A percentile compares a stretch with the other conserved stretches of the same genome.
phyloP scores from a whole-genome alignment of 2,888 invertebrate species.

The Norana najaformis region DNA sequence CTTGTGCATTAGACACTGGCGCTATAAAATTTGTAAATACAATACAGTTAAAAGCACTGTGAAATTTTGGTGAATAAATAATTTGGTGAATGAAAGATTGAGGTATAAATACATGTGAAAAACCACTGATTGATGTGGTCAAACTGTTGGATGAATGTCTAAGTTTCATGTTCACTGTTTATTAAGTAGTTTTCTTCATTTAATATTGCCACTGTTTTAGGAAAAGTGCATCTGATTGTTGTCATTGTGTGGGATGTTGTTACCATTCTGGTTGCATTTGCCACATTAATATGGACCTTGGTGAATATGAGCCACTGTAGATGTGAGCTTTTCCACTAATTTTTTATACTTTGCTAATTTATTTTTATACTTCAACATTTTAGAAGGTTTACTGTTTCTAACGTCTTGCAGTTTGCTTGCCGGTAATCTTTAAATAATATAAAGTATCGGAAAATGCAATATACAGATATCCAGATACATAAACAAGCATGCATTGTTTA shows the following conservation, averaged over 20 bases:
- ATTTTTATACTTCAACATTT: neutral
- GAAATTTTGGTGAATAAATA: neutral
- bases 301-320: neutral
- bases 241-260: slow-evolving; percentile 14
- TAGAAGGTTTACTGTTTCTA: neutral
- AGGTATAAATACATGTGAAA: neutral
- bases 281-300: slow-evolving; percentile 19
- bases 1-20: too few species aligned
- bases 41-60: neutral
- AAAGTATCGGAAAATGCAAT: neutral
- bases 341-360: neutral
- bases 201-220: neutral
- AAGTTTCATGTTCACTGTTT: neutral
- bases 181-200: neutral
- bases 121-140: neutral
- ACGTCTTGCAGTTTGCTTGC: neutral
- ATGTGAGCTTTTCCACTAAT: neutral
- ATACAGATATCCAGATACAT: neutral
- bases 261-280: slow-evolving; percentile 19
- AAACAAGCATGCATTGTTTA: neutral
- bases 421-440: neutral
- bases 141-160: neutral
- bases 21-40: too few species aligned
- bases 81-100: neutral
- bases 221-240: slow-evolving; percentile 7